Conservation (phyloP, 2,888 invertebrate species). For the Blastobasis lacticolella region DNA sequence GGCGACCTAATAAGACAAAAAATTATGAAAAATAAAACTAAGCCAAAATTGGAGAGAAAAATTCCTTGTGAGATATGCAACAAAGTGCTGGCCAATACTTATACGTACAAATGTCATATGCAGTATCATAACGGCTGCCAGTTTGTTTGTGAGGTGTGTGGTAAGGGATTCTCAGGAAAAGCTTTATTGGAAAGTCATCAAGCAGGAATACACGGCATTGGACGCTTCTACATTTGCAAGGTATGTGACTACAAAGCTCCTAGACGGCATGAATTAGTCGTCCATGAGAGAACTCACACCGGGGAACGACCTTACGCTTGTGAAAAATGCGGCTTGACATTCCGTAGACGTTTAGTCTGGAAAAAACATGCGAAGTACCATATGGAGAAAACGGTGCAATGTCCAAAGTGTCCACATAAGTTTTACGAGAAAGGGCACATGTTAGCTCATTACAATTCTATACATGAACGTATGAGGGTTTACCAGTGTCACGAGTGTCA, state of each 20-base stretch:
- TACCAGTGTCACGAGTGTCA: conserved; percentile 49
- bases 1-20: not conserved
- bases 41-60: conserved; percentile 12
- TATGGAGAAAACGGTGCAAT: conserved; percentile 48
- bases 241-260: conserved; percentile 51
- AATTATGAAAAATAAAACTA: conserved; percentile 1
- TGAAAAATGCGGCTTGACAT: conserved; percentile 58
- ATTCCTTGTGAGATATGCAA: conserved; percentile 42
- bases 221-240: conserved; percentile 43
- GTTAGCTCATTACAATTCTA: conserved; percentile 47
- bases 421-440: conserved; percentile 40
- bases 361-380: conserved; percentile 57
- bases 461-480: conserved; percentile 49
- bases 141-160: conserved; percentile 59
- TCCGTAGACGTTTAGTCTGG: conserved; percentile 51
- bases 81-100: conserved; percentile 37
- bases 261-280: conserved; percentile 37
- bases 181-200: conserved; percentile 42
- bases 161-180: conserved; percentile 42
- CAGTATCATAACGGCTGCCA: conserved; percentile 45
- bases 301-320: conserved; percentile 60
- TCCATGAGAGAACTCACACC: conserved; percentile 53
- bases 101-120: conserved; percentile 50
- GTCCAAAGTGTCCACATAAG: conserved; percentile 46
- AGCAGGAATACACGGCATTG: conserved; percentile 43